These are phyloP conservation scores for Carcharodon carcharias DNA, from an alignment of 2,797 vertebrate genomes.

Conservation along the genomic window DNA sequence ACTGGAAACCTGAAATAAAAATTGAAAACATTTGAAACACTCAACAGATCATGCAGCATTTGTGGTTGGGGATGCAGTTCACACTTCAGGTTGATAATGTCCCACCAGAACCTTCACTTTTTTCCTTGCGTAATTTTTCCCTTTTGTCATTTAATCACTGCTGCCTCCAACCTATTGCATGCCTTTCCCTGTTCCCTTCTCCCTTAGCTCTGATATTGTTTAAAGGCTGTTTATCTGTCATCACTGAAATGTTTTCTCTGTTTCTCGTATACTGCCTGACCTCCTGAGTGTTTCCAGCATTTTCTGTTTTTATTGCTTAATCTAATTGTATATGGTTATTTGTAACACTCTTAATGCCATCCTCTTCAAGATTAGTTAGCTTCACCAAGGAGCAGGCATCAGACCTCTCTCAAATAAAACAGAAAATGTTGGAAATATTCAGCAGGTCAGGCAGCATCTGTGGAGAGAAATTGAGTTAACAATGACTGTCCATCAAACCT, in stretches of 20 bases:
- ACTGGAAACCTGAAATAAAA: neutral
- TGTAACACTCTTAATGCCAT: neutral
- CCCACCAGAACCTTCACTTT: neutral
- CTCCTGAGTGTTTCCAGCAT: neutral
- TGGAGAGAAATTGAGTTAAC: too few species aligned
- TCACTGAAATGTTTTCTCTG: neutral
- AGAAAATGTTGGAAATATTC: too few species aligned
- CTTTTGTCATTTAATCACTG: neutral
- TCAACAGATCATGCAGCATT: neutral
- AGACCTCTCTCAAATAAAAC: neutral
- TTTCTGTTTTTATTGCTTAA: neutral
- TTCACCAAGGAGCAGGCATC: too few species aligned
- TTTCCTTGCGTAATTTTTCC: neutral
- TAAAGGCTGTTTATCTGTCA: neutral
- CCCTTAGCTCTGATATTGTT: neutral
- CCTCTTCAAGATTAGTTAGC: neutral
- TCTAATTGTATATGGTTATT: neutral
- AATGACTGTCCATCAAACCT: neutral
- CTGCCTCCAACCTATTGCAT: neutral
- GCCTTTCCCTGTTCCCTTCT: neutral
- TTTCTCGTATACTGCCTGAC: neutral
- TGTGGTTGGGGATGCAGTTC: neutral
- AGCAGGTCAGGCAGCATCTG: too few species aligned
- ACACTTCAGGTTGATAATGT: neutral
- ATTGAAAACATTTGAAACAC: neutral